Base-by-base conservation (phyloP, 2,113 vertebrate genomes). In the Albula glossodonta region DNA sequence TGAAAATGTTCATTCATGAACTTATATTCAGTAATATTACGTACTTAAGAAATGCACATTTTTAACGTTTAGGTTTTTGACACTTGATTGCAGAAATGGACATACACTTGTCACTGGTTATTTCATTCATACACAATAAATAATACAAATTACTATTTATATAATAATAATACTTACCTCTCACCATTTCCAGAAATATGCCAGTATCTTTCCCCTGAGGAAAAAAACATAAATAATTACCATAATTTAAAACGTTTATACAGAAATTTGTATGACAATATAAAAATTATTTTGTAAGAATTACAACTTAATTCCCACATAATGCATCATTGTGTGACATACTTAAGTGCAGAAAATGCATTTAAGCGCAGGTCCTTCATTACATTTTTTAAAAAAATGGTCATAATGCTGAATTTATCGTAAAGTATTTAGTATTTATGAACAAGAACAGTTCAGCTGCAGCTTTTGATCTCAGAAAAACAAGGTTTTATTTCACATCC, bases 161-260 rank as follows among this genome's bases (percentile, higher is more conserved):
- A 41, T 41, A 41, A 41, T 41, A 52, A 52, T 81, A 51, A 22
- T 78, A 53, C 77, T 57, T 85, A 85, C 84, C 84, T 57, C 31
- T 31, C 15, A 57, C 60, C 25, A 53, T 53, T 48, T 49, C 77
- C 84, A 85, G 53, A 53, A 80, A 80, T 79, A 85, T 85, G 49
- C 77, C 41, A n/a, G 77, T 78, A 25, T 85, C 77, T 80, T 85
- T 56, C 19, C 25, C 84, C 84, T 85, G 53, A 79, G 57, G 80
- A 84, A 74, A n/a, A 7, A 31, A 74, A 5, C 22, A 74, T 74
- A 74, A 74, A 74, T 25, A 5, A 9, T 74, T 74, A 74, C 6
- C 41, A 53, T 60, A 19, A 79, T 80, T 9, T 10, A 9, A 81
- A 81, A 66, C 6, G 8, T 81, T 53, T 50, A 50, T 6, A 22